phyloP scores from a whole-genome alignment of 2,888 invertebrate species.

The Oxytorus armatus region DNA sequence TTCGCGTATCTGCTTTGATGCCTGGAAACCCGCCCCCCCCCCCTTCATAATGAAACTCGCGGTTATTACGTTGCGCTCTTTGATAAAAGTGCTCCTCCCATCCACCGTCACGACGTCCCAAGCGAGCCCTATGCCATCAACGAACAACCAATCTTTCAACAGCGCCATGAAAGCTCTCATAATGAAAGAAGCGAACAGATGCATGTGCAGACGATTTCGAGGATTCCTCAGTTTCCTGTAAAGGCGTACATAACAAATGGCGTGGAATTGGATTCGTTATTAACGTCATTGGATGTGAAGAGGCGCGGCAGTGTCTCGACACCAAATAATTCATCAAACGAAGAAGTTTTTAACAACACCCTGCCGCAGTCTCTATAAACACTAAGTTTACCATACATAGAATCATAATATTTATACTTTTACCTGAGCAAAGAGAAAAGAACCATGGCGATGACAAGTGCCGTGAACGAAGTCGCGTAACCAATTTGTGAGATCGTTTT shows the following conservation, averaged over 20 bases:
- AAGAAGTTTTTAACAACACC: too few relatives aligned
- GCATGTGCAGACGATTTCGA: slow-evolving; percentile 88
- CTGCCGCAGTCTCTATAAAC: too few relatives aligned
- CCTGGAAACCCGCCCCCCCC: not conserved
- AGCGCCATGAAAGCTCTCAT: slow-evolving; percentile 87
- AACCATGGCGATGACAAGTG: slow-evolving; percentile 85
- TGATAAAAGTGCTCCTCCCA: slow-evolving; percentile 81
- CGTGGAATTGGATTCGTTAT: too few relatives aligned
- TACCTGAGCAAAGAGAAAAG: slow-evolving; percentile 86
- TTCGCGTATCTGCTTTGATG: not conserved
- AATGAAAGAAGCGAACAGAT: slow-evolving; percentile 88
- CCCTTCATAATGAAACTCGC: slow-evolving; percentile 6
- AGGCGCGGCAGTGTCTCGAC: too few relatives aligned
- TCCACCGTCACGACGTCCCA: slow-evolving; percentile 82
- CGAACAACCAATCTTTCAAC: slow-evolving; percentile 86
- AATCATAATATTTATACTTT: too few relatives aligned
- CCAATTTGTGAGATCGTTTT: slow-evolving; percentile 86
- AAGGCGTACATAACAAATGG: too few relatives aligned
- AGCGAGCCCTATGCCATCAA: slow-evolving; percentile 85
- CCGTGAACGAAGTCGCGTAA: slow-evolving; percentile 85
- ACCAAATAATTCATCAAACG: not conserved
- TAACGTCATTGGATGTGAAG: too few relatives aligned
- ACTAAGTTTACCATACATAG: too few relatives aligned
- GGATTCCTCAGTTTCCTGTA: slow-evolving; percentile 88
- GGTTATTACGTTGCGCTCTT: slow-evolving; percentile 82